phyloP scores from a whole-genome alignment of 2,113 vertebrate genomes.

The Vombatus ursinus region DNA sequence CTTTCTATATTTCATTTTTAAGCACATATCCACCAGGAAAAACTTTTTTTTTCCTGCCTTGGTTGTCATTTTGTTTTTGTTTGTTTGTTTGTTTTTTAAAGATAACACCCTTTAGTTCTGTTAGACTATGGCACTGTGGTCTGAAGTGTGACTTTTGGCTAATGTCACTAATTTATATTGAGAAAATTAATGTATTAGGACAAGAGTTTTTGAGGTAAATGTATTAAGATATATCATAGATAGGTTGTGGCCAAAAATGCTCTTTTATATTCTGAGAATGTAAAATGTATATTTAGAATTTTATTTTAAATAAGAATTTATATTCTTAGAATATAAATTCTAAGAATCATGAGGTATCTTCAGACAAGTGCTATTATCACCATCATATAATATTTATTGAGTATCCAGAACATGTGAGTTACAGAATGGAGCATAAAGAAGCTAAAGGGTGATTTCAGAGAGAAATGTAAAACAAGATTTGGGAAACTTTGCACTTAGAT shows the following conservation, averaged over 20 bases:
- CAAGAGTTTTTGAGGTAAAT: not conserved
- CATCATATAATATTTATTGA: not conserved
- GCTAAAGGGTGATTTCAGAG: constrained; percentile 60
- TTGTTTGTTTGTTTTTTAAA: not conserved
- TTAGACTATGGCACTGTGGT: not conserved
- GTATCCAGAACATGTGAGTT: not conserved
- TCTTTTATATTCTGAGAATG: not conserved
- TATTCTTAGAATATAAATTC: not conserved
- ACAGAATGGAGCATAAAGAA: not conserved
- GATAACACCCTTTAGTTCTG: not conserved
- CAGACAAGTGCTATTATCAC: not conserved
- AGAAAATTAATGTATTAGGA: not conserved
- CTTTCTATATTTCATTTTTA: not conserved
- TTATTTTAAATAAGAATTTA: not conserved
- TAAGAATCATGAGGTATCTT: not conserved
- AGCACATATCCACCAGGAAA: not conserved
- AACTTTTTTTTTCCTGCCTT: constrained; percentile 45
- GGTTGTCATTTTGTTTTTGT: constrained; percentile 33
- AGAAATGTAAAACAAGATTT: constrained; percentile 58
- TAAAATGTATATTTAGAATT: not conserved
- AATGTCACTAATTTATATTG: not conserved
- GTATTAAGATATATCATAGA: not conserved
- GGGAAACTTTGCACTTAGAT: constrained; percentile 58
- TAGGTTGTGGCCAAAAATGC: constrained; percentile 3
- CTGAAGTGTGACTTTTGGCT: not conserved